A percentile compares a stretch with the other conserved stretches of the same genome.
Evolutionary conservation across 2,113 vertebrate species (phyloP).

Genomic region (Mus pahari): DNA sequence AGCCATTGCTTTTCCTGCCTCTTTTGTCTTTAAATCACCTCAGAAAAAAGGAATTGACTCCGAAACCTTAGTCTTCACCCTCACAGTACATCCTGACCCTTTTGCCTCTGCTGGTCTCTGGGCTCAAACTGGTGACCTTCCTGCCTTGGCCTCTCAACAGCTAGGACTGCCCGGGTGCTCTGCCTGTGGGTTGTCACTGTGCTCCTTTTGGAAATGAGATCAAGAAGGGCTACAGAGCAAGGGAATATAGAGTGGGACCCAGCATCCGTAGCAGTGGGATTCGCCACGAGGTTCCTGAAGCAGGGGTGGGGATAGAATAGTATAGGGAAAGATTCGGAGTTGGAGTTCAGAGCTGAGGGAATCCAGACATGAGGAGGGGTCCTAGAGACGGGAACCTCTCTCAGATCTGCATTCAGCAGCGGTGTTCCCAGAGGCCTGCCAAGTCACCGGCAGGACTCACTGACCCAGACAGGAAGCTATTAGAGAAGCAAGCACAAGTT

Average conservation of each 20-base stretch:
- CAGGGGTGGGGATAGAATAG: background rate
- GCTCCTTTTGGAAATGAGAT: background rate
- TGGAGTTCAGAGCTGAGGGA: background rate
- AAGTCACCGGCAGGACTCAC: accelerated
- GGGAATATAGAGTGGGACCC: background rate
- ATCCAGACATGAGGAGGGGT: background rate
- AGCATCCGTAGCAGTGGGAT: background rate
- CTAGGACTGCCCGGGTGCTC: background rate
- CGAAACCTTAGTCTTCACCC: background rate
- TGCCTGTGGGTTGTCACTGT: background rate
- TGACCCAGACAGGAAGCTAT: background rate
- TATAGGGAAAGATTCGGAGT: background rate
- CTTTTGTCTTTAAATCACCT: background rate
- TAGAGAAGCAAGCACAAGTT: background rate
- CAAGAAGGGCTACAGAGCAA: background rate
- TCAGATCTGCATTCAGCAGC: background rate
- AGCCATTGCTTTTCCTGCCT: background rate
- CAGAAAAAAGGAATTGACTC: background rate
- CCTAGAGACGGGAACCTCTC: background rate
- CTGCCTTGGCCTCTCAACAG: background rate
- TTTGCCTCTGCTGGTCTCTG: background rate
- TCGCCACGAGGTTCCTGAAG: background rate
- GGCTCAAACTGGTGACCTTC: background rate
- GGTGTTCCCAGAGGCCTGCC: background rate
- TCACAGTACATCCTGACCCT: too few species aligned